Evolutionary conservation across 1,140 invertebrate species (phyloP), one percentile per base, ranked within the genome.

Genomic region (Nasonia giraulti): DNA sequence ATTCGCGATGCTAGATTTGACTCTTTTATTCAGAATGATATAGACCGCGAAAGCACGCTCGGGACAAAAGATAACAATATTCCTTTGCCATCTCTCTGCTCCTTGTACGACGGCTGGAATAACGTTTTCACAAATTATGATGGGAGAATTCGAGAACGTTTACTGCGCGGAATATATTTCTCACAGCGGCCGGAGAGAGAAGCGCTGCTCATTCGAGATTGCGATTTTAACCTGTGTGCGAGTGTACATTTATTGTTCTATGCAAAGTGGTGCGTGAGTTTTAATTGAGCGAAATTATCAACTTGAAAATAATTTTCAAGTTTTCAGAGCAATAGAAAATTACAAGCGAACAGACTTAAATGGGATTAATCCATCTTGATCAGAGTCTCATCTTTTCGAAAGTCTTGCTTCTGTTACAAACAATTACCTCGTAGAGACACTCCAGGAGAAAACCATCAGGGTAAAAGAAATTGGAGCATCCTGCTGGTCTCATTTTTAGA

Each of bases 91-190:
- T 27, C 1, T 27, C 37, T 17, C 37, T 8, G 17, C 8, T n/a
- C 14, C 20, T 44, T 75, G 33, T 11, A 44, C 31, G 14, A 14
- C 44, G 11, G 11, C 40, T 55, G 50, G 8, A 83, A 87, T 85
- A 74, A 80, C 80, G 74, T 84, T 87, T 86, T 88, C 82, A 17
- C 69, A 82, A 84, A 88, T 87, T 86, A 62, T 31, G 80, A 40
- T 62, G 27, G 33, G 73, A 85, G 86, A 86, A 87, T 88, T 87
- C 82, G 86, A 71, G 31, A 2, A 31, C 23, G 31, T 71, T 71
- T 68, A 50, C 47, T 10, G 4, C 14, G 55, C 4, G 55, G 55
- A 62, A 62, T 62, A 62, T 7, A 6, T 62, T 62, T 62, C 55
- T 20, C 17, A 0, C 55, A 8, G 27, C 27, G 27, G 27, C 27